Evolutionary conservation across 2,888 invertebrate genomes (phyloP).

Genomic region (Eupithecia insigniata): DNA sequence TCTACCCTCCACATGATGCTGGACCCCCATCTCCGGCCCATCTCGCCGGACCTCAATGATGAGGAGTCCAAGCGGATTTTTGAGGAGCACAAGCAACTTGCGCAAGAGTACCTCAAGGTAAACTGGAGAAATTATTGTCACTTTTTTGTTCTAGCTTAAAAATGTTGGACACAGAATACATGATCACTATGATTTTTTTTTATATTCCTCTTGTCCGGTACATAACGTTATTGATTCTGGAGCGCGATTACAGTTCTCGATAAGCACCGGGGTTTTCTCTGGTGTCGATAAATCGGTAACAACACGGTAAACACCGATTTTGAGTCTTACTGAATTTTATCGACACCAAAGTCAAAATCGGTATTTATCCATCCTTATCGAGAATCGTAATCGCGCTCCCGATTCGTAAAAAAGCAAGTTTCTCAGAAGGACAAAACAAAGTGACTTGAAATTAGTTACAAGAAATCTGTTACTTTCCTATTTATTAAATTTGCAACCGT

Average conservation of each 20-base stretch:
- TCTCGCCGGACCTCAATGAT: conserved; percentile 90
- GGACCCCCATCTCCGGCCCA: conserved; percentile 92
- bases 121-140: neutral
- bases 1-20: conserved; percentile 89
- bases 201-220: neutral
- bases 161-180: neutral
- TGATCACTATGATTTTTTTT: neutral
- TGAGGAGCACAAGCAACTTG: conserved; percentile 94
- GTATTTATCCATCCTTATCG: neutral
- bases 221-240: neutral
- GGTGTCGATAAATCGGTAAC: neutral
- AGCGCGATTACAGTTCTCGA: neutral
- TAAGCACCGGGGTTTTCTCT: neutral
- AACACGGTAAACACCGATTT: neutral
- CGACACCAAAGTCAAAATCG: neutral
- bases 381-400: neutral
- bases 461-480: no score
- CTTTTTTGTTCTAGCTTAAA: neutral
- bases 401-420: neutral
- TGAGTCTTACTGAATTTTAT: neutral
- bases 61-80: conserved; percentile 93
- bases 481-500: no score
- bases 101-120: conserved; percentile 92
- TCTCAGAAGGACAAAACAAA: neutral
- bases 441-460: no score